Base-by-base conservation (phyloP, 1,140 invertebrate species). In the Lucilia sericata region DNA sequence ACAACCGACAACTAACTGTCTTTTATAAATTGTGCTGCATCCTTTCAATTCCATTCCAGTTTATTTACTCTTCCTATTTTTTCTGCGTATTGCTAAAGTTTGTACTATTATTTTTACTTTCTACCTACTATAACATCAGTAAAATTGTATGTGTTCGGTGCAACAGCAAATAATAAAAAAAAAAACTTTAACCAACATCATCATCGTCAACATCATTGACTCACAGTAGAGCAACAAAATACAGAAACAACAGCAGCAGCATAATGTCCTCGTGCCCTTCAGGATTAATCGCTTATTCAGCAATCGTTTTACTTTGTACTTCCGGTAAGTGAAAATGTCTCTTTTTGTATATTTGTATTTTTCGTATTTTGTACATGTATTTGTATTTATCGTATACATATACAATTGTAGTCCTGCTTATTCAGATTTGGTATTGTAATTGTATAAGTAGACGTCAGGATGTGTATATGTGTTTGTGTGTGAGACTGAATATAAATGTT, bases 261-360 rank as follows among this genome's bases (percentile, higher is more conserved):
- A 80, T 51, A 80, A 80, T 87, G 85, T 85, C 84, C 49, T 83
- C 84, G 36, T 81, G 65, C 82, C 34, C 82, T 75, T 80, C 84
- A 84, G 88, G 89, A 88, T 89, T 90, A 90, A 90, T 90, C 87
- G 89, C 89, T 89, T 90, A 89, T 88, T 90, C 89, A 90, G 89
- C 89, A 90, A 90, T 90, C 88, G 89, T 90, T 90, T 89, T 90
- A 89, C 89, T 90, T 86, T 90, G 89, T 87, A 90, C 87, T 89
- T 90, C 89, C 89, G 89, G 89, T 90, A 90, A 90, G 89, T 90
- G 89, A 90, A 90, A 89, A 88, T 87, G 36, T 74, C 75, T 25
- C 65, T 70, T 65, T 65, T 70, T 70, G n/a, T n/a, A 60, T 14
- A 60, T 21, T 70, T 70, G 19, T 70, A 19, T n/a, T n/a, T 70